A percentile compares a stretch with the other conserved stretches of the same genome.
Conservation (phyloP, 2,888 invertebrate species). For the Campoletis raptor region DNA sequence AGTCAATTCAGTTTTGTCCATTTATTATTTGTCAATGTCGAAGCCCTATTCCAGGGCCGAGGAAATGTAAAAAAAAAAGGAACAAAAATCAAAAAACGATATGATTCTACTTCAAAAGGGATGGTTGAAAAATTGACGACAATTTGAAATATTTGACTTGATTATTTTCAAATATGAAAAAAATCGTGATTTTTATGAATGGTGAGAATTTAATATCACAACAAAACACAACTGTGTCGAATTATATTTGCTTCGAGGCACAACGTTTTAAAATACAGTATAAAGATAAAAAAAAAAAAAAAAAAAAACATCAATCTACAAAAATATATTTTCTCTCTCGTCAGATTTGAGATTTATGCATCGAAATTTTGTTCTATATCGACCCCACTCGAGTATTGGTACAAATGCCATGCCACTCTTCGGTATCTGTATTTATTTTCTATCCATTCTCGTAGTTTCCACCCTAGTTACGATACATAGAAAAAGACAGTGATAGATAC, state of each 20-base stretch:
- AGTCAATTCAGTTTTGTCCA: neutral
- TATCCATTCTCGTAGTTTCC: conserved; percentile 41
- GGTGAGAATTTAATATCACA: neutral
- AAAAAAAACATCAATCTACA: conserved; percentile 50
- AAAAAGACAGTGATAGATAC: conserved; percentile 37
- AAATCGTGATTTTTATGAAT: neutral
- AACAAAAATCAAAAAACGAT: neutral
- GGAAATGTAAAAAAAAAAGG: neutral
- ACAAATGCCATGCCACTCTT: conserved; percentile 46
- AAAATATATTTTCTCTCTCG: conserved; percentile 60
- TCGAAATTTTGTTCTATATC: conserved; percentile 50
- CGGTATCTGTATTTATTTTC: conserved; percentile 53
- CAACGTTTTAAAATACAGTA: neutral
- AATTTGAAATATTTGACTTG: neutral
- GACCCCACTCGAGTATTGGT: conserved; percentile 25
- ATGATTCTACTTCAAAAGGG: neutral
- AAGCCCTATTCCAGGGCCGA: neutral
- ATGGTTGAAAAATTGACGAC: neutral
- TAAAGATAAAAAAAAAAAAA: conserved; percentile 9
- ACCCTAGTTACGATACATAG: conserved; percentile 22
- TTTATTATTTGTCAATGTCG: conserved; percentile 3
- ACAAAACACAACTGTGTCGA: neutral
- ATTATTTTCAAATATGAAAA: neutral
- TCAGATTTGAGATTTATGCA: conserved; percentile 66
- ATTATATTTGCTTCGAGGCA: conserved; percentile 1